phyloP scores from a whole-genome alignment of 2,113 vertebrate species.

The Heterochromis multidens region DNA sequence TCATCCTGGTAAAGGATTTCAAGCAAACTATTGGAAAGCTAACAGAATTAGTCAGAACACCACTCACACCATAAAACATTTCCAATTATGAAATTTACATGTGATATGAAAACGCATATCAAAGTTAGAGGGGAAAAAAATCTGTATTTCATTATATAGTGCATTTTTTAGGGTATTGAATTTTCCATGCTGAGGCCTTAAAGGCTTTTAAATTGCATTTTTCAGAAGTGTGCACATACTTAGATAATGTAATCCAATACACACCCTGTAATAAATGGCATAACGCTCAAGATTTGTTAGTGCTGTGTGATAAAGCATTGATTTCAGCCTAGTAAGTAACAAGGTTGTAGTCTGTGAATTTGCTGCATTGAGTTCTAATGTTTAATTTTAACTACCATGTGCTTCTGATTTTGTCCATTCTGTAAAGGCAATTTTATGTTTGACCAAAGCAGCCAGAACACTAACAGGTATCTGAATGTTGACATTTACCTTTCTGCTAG shows the following conservation, averaged over 20 bases:
- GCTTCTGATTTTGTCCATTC: not conserved
- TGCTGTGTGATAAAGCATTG: not conserved
- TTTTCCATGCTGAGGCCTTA: not conserved
- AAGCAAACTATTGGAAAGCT: not conserved
- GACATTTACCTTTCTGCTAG: not conserved
- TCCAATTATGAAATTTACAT: not conserved
- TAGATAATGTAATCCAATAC: fast-evolving
- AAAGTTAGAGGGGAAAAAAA: too few species aligned
- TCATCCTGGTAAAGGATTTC: not conserved
- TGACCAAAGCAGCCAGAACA: not conserved
- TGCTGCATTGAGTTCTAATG: not conserved
- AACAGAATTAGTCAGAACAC: not conserved
- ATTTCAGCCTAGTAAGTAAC: not conserved
- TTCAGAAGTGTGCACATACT: not conserved
- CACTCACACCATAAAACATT: not conserved
- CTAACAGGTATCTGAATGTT: not conserved
- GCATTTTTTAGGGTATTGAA: not conserved
- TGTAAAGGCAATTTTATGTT: not conserved
- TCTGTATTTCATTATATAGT: too few species aligned
- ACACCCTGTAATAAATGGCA: not conserved
- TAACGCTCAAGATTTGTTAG: not conserved
- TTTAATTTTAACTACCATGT: not conserved
- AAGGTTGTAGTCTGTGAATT: not conserved
- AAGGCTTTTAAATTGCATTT: not conserved
- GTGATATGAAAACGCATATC: not conserved